Percentiles rank a stretch among this genome's conserved stretches.
Conservation (phyloP, 2,113 vertebrate genomes). For the Menura novaehollandiae region DNA sequence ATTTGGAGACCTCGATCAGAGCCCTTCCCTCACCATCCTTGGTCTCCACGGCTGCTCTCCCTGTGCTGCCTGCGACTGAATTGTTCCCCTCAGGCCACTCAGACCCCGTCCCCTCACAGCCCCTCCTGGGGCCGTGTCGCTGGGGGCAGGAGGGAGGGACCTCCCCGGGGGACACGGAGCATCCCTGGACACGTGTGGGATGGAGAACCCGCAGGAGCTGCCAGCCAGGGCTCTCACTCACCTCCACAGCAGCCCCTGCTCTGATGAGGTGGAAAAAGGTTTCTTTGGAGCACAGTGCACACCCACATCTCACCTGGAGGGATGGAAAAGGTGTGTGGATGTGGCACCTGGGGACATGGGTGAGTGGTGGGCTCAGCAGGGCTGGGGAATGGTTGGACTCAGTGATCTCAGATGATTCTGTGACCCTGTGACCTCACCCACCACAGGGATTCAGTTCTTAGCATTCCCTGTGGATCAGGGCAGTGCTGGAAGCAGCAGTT, state of each 20-base stretch:
- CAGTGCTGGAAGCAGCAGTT: neutral
- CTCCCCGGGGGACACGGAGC: fast-evolving
- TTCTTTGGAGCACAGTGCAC: neutral
- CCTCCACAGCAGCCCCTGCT: neutral
- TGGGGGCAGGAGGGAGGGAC: neutral
- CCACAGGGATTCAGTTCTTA: neutral
- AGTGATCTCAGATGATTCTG: neutral
- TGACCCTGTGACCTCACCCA: neutral
- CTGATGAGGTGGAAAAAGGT: neutral
- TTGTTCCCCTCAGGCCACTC: neutral
- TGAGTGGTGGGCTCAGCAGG: neutral
- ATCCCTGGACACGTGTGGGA: neutral
- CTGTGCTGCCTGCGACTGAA: fast-evolving
- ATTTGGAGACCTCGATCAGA: neutral
- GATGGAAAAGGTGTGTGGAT: neutral
- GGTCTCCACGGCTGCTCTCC: neutral
- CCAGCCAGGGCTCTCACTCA: neutral
- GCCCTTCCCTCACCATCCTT: neutral
- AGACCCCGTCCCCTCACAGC: fast-evolving
- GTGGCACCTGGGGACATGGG: neutral
- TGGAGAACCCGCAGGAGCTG: neutral
- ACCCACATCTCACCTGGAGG: neutral
- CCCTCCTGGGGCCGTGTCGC: fast-evolving
- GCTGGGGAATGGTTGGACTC: neutral
- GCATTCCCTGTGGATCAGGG: neutral